Conservation (phyloP, 2,113 vertebrate species). For the Sinocyclocheilus rhinocerous region DNA sequence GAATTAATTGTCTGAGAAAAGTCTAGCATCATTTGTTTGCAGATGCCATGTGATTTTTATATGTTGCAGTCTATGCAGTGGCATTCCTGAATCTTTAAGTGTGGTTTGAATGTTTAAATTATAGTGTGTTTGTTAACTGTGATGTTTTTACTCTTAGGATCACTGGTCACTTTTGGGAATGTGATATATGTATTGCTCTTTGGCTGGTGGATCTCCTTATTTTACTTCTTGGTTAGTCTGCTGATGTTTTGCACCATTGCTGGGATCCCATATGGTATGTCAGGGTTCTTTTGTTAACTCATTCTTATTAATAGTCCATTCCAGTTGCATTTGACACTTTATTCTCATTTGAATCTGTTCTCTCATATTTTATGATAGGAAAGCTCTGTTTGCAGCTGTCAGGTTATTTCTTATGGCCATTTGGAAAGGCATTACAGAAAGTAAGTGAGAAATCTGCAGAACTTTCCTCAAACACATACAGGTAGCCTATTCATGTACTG, state of each 20-base stretch:
- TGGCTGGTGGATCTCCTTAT: constrained; percentile 87
- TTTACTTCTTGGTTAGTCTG: constrained; percentile 76
- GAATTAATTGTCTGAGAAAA: not conserved
- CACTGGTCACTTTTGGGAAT: constrained; percentile 77
- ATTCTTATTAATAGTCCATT: not conserved
- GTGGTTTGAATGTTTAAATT: not conserved
- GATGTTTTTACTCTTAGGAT: constrained; percentile 66
- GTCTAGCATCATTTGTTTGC: not conserved
- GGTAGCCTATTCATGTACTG: not conserved
- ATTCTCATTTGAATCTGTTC: not conserved
- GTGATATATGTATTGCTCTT: constrained; percentile 82
- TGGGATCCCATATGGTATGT: constrained; percentile 80
- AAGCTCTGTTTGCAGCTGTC: constrained; percentile 77
- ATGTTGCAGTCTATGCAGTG: not conserved
- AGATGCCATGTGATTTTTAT: not conserved
- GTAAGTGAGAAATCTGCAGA: constrained; percentile 53
- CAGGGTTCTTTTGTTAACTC: not conserved
- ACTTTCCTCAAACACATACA: not conserved
- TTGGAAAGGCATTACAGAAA: constrained; percentile 81
- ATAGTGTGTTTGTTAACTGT: not conserved
- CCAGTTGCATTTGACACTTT: not conserved
- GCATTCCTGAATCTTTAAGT: not conserved
- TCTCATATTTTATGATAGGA: constrained; percentile 58
- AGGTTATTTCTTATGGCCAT: constrained; percentile 83
- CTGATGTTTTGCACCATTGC: constrained; percentile 81